Conservation (phyloP, 2,113 vertebrate species). For the Progne subis region DNA sequence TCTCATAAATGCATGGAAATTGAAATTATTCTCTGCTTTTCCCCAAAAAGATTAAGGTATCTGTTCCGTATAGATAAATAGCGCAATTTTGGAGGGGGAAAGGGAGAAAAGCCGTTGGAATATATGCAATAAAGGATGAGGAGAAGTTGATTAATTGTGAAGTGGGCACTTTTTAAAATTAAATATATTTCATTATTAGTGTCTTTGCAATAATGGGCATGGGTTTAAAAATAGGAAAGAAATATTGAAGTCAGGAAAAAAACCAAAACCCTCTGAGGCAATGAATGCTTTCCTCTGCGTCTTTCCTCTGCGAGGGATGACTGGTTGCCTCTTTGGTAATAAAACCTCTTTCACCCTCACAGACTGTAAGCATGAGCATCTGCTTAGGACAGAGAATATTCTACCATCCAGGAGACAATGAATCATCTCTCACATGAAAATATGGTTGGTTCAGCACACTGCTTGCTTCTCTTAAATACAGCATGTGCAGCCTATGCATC, state of each 20-base stretch:
- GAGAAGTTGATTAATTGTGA: neutral
- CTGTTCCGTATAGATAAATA: constrained; percentile 59
- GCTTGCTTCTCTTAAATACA: neutral
- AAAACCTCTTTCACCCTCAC: constrained; percentile 18
- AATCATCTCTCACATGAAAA: constrained; percentile 58
- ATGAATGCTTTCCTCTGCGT: neutral
- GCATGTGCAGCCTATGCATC: neutral
- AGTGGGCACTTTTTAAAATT: neutral
- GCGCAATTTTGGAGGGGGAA: neutral
- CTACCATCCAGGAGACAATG: neutral
- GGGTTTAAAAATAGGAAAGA: constrained; percentile 1
- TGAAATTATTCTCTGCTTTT: constrained; percentile 70
- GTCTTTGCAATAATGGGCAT: neutral
- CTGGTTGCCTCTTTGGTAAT: constrained; percentile 4
- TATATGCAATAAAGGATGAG: neutral
- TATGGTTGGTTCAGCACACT: constrained; percentile 29
- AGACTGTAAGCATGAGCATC: constrained; percentile 16
- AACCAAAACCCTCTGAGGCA: neutral
- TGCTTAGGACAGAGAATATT: constrained; percentile 30
- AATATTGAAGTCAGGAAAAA: neutral
- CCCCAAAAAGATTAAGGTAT: constrained; percentile 63
- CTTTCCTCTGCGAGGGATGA: neutral
- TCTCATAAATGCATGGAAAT: constrained; percentile 76
- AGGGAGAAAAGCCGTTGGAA: neutral
- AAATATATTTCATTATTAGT: constrained; percentile 3